A percentile compares a stretch with the other conserved stretches of the same genome.
phyloP scores from a whole-genome alignment of 2,797 vertebrate species.

The Schizopygopsis malacanthus region DNA sequence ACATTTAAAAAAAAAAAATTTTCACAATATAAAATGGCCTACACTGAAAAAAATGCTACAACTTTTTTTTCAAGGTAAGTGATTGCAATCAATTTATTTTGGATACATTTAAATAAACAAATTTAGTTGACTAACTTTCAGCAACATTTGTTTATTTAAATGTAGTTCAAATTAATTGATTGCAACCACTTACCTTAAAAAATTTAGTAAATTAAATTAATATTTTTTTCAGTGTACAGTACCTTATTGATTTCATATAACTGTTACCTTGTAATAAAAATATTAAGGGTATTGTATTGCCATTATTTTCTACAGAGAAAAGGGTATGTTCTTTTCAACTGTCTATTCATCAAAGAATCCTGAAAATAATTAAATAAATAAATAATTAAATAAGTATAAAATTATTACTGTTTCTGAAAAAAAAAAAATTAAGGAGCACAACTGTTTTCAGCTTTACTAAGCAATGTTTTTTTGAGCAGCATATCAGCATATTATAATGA shows the following conservation, averaged over 20 bases:
- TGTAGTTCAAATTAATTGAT: too few relatives aligned
- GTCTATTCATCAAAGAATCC: background rate
- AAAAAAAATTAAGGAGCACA: background rate
- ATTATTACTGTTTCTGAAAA: background rate
- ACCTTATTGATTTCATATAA: background rate
- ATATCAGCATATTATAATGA: background rate
- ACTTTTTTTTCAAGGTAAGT: too few relatives aligned
- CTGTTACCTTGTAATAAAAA: background rate
- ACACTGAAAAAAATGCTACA: too few relatives aligned
- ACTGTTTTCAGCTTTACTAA: background rate
- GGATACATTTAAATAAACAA: too few relatives aligned
- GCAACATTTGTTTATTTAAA: too few relatives aligned
- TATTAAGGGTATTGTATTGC: background rate
- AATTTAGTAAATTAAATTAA: too few relatives aligned
- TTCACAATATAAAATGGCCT: background rate
- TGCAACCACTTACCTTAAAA: too few relatives aligned
- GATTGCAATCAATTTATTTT: too few relatives aligned
- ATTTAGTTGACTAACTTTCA: too few relatives aligned
- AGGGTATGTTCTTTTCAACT: background rate
- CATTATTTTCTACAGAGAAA: background rate
- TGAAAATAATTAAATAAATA: background rate
- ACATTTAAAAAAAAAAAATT: background rate
- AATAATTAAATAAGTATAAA: background rate
- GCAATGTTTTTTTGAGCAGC: background rate
- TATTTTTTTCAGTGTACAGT: too few relatives aligned